Conservation (phyloP, 1,140 invertebrate genomes). For the Pseudomyrmex cubaensis region DNA sequence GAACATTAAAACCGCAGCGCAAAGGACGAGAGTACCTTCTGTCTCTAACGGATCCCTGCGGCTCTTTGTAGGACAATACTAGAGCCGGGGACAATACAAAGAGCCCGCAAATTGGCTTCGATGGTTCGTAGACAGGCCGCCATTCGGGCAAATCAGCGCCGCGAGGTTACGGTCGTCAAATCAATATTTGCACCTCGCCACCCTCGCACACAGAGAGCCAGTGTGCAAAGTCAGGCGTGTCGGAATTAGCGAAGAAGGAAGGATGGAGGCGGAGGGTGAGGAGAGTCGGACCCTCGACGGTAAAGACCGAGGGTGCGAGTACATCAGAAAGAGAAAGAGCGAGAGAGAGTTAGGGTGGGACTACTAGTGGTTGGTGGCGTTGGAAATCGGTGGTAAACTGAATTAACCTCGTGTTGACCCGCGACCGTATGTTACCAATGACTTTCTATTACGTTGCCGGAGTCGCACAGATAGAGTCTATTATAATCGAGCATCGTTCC, state of each 20-base stretch:
- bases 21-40: slow-evolving; percentile 54
- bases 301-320: slow-evolving; percentile 30
- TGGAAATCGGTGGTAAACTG: slow-evolving; percentile 77
- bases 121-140: slow-evolving; percentile 58
- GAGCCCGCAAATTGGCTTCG: slow-evolving; percentile 70
- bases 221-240: slow-evolving; percentile 61
- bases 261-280: slow-evolving; percentile 39
- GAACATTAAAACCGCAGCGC: slow-evolving; percentile 25
- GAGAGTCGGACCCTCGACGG: slow-evolving; percentile 17
- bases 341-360: background rate
- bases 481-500: slow-evolving; percentile 51
- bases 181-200: slow-evolving; percentile 77
- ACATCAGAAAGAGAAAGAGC: background rate
- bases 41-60: slow-evolving; percentile 47
- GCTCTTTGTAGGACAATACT: slow-evolving; percentile 55
- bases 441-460: slow-evolving; percentile 72
- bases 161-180: slow-evolving; percentile 73
- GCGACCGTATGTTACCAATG: slow-evolving; percentile 75
- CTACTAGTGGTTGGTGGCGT: slow-evolving; percentile 44
- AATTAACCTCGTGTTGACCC: slow-evolving; percentile 77
- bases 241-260: slow-evolving; percentile 67
- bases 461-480: slow-evolving; percentile 33
- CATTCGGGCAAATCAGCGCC: slow-evolving; percentile 71
- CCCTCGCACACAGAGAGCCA: slow-evolving; percentile 45
- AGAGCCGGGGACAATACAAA: slow-evolving; percentile 64